phyloP scores from a whole-genome alignment of 2,113 vertebrate species.

The Hippocampus abdominalis region DNA sequence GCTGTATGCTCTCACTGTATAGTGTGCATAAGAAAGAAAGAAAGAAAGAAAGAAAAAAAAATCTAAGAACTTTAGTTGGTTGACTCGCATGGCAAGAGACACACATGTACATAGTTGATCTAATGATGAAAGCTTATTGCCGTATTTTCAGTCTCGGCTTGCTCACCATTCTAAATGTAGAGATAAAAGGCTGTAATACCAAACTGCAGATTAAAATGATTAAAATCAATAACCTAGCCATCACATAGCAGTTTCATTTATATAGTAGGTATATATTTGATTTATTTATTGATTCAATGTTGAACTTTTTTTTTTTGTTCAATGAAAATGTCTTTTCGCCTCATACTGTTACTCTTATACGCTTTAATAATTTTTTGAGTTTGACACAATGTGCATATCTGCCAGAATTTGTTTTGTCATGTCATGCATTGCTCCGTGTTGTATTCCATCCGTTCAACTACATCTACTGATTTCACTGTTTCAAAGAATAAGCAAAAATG shows the following conservation, averaged over 20 bases:
- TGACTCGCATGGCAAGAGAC: conserved; percentile 77
- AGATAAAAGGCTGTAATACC: conserved; percentile 73
- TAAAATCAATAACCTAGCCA: conserved; percentile 73
- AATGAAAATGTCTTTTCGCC: conserved; percentile 68
- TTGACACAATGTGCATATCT: conserved; percentile 72
- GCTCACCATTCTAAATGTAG: conserved; percentile 75
- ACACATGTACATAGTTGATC: conserved; percentile 77
- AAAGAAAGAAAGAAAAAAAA: conserved; percentile 52
- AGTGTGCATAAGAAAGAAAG: conserved; percentile 71
- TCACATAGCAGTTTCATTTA: conserved; percentile 78
- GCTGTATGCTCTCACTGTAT: conserved; percentile 82
- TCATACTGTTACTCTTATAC: conserved; percentile 73
- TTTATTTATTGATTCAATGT: conserved; percentile 83
- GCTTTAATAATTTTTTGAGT: conserved; percentile 71
- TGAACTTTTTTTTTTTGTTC: conserved; percentile 74
- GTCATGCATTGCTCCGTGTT: conserved; percentile 49
- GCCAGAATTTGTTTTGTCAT: conserved; percentile 59
- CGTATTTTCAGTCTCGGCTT: conserved; percentile 80
- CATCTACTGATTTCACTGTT: conserved; percentile 72
- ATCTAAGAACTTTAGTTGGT: conserved; percentile 67
- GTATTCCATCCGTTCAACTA: conserved; percentile 66
- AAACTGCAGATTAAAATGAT: conserved; percentile 73
- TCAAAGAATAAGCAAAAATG: conserved; percentile 48
- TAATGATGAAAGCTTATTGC: conserved; percentile 76
- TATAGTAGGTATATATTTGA: conserved; percentile 82